Base-by-base conservation (phyloP, 2,113 vertebrate genomes). In the Leucosticte australis region DNA sequence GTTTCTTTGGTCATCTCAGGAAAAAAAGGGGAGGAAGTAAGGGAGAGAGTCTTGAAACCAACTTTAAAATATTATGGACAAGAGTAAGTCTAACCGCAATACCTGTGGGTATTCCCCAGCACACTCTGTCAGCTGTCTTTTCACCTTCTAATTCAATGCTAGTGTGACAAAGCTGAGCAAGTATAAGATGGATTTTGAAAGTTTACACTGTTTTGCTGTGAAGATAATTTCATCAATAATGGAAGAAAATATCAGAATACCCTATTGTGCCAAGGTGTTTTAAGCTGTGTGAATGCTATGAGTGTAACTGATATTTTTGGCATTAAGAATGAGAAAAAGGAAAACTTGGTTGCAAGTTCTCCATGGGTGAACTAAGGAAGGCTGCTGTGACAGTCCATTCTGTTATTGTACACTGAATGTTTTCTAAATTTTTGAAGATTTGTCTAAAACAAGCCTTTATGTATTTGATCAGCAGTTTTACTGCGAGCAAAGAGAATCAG, bases 181-280 rank as follows among this genome's bases (percentile, higher is more conserved):
- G 4, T 47, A 12, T 55, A 70, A 87, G 35, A 67, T 22, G 42
- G 50, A 92, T 78, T 65, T 70, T 94, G n/a, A 59, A 96, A 90
- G 47, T 90, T 83, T 83, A 47, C 7, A 28, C 31, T 55, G 17
- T 57, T 92, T 50, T 70, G 24, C 50, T 62, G 47, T 57, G n/a
- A 87, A 82, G 60, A 64, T 41, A 82, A 92, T 87, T 87, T 93
- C 69, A 90, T 87, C 57, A 95, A 22, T 57, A 94, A 52, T 46
- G 52, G 56, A 89, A 94, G 28, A 76, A 94, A 94, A 62, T 60
- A 92, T 53, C 23, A 79, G 53, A 90, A 92, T 49, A 64, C 20
- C 24, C 10, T 92, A 46, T 85, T 83, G 53, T 89, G 73, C 27
- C 63, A 87, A 88, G 79, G 37, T 46, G 33, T 55, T 91, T 87